phyloP scores from a whole-genome alignment of 2,888 invertebrate genomes.

The Phymatocera aterrima region DNA sequence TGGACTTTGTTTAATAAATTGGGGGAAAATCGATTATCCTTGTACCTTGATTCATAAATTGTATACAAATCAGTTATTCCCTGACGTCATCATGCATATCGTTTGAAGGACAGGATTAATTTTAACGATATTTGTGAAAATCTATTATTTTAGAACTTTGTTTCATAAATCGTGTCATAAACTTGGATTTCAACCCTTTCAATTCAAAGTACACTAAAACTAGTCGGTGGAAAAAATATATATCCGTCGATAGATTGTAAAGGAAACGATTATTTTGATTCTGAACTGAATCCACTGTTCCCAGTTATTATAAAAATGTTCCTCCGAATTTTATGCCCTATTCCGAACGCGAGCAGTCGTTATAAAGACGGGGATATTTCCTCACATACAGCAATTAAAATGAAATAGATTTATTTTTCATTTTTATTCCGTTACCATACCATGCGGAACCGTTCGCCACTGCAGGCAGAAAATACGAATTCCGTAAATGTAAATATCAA shows the following conservation, averaged over 20 bases:
- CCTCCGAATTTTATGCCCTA: not conserved
- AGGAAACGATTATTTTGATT: no score
- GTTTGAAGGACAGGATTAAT: no score
- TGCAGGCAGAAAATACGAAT: not conserved
- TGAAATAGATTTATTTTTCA: not conserved
- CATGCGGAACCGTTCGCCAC: no score
- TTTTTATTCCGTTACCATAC: no score
- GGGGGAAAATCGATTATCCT: no score
- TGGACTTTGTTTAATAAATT: no score
- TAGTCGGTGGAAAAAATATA: not conserved
- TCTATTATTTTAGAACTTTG: no score
- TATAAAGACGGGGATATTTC: not conserved
- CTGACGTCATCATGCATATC: no score
- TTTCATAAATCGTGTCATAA: not conserved
- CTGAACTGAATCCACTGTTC: not conserved
- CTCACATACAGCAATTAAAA: not conserved
- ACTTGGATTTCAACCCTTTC: not conserved
- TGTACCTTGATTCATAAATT: no score
- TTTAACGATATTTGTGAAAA: no score
- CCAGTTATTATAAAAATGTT: not conserved
- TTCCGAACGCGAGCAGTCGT: not conserved
- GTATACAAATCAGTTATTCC: no score
- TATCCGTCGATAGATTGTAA: not conserved
- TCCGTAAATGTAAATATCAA: not conserved
- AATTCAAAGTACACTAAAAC: not conserved